A percentile compares a stretch with the other conserved stretches of the same genome.
phyloP scores from a whole-genome alignment of 2,888 invertebrate species.

The Trichopria drosophilae region DNA sequence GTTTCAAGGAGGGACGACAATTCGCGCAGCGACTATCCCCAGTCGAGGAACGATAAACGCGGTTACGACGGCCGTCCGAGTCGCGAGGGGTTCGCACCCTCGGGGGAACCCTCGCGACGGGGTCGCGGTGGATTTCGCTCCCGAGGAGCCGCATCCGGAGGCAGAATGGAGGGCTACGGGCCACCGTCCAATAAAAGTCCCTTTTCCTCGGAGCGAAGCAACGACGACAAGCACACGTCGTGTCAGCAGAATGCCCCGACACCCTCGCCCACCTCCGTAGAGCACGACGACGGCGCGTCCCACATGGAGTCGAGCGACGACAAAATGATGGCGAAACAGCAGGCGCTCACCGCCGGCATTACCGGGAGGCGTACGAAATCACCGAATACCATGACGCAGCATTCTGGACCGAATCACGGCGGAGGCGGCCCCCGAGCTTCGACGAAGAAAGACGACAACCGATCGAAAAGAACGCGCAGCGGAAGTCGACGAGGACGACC shows the following conservation, averaged over 20 bases:
- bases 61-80: constrained; percentile 48
- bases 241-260: constrained; percentile 54
- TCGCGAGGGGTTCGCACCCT: constrained; percentile 78
- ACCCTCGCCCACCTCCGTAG: constrained; percentile 24
- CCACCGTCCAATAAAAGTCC: constrained; percentile 81
- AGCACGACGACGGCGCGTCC: constrained; percentile 48
- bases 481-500: constrained; percentile 48
- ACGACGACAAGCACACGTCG: constrained; percentile 57
- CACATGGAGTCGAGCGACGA: constrained; percentile 61
- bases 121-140: constrained; percentile 68
- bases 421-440: constrained; percentile 33
- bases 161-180: constrained; percentile 74
- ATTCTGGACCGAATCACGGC: constrained; percentile 28
- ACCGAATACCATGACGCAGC: constrained; percentile 44
- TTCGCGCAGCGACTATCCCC: constrained; percentile 42
- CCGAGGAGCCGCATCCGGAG: constrained; percentile 58
- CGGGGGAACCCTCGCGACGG: constrained; percentile 86
- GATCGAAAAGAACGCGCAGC: constrained; percentile 52
- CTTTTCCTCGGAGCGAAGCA: constrained; percentile 62
- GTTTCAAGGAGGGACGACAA: constrained; percentile 50
- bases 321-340: constrained; percentile 69
- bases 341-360: constrained; percentile 70
- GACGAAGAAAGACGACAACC: constrained; percentile 50
- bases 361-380: constrained; percentile 60
- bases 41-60: no score